phyloP scores from a whole-genome alignment of 2,113 vertebrate genomes.

The Vidua macroura region DNA sequence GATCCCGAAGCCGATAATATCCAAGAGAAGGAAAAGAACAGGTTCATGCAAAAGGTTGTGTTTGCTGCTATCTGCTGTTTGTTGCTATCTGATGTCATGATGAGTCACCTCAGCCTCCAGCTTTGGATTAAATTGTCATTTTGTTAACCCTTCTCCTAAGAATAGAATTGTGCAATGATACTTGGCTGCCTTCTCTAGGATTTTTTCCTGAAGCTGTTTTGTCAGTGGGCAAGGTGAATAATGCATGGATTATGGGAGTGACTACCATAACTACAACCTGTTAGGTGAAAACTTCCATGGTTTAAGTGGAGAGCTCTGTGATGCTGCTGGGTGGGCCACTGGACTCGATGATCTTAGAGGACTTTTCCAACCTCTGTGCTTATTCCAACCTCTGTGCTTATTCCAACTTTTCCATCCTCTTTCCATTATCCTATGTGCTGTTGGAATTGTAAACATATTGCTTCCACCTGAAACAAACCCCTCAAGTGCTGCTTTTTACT shows the following conservation, averaged over 20 bases:
- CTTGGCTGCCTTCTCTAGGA: conserved; percentile 4
- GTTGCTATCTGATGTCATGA: not conserved
- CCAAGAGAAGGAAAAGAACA: not conserved
- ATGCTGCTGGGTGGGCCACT: not conserved
- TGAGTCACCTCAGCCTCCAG: not conserved
- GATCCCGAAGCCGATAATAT: accelerated
- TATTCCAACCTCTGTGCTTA: too few species aligned
- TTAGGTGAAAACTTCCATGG: not conserved
- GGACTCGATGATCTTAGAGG: not conserved
- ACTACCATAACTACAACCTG: not conserved
- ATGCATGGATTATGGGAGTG: accelerated
- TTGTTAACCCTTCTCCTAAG: not conserved
- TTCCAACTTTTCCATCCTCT: not conserved
- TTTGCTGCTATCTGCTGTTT: not conserved
- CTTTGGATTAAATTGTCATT: not conserved
- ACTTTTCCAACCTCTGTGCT: not conserved
- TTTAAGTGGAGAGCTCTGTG: not conserved
- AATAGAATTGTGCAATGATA: not conserved
- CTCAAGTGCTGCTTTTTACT: not conserved
- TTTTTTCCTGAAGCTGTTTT: not conserved
- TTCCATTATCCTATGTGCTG: not conserved
- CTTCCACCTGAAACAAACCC: not conserved
- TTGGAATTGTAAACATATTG: accelerated
- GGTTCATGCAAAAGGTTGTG: not conserved
- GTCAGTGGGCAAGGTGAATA: not conserved